Evolutionary conservation across 2,797 vertebrate genomes (phyloP).

Genomic region (Paguma larvata): DNA sequence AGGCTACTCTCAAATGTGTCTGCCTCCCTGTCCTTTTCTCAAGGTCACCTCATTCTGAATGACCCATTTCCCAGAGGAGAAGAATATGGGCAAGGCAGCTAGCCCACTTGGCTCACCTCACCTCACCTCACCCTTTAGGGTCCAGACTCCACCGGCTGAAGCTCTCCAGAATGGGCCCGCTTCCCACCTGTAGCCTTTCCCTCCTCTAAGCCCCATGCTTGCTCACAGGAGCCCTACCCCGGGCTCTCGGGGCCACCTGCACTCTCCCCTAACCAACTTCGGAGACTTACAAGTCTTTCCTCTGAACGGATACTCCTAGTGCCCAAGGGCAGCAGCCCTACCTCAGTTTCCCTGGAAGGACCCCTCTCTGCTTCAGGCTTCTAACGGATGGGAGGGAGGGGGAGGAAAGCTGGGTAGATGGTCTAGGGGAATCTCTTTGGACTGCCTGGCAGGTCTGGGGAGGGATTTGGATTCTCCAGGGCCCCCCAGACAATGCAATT

Average conservation of each 20-base stretch:
- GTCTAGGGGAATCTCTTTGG: constrained; percentile 62
- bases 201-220: not conserved
- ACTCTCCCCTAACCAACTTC: not conserved
- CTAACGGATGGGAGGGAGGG: not conserved
- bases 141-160: not conserved
- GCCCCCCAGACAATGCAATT: constrained; percentile 82
- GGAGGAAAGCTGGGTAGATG: not conserved
- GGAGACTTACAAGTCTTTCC: not conserved
- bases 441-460: constrained; percentile 46
- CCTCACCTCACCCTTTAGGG: not conserved
- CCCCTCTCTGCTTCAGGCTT: not conserved
- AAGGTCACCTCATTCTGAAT: not conserved
- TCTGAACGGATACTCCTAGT: not conserved
- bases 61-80: not conserved
- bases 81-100: not conserved
- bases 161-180: not conserved
- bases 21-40: not conserved
- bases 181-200: not conserved
- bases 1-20: not conserved
- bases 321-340: not conserved
- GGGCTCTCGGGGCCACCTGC: not conserved
- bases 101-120: not conserved
- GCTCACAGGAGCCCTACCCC: not conserved
- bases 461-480: constrained; percentile 65
- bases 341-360: constrained; percentile 36